Evolutionary conservation across 1,140 invertebrate genomes (phyloP).

Genomic region (Trichonephila clavipes): DNA sequence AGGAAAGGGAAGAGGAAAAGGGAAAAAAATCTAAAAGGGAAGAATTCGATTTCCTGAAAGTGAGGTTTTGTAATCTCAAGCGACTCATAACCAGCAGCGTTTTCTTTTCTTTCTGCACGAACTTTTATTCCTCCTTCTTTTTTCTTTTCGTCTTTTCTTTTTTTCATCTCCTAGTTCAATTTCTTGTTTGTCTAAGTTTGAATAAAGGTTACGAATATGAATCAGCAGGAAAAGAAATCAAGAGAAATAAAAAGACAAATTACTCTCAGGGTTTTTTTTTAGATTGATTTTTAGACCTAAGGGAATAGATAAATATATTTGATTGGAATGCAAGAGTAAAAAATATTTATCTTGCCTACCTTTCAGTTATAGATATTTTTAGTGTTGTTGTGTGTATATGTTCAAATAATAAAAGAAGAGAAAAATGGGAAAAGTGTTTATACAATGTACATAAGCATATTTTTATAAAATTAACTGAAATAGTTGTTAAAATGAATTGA

Average conservation of each 20-base stretch:
- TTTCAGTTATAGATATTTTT: no score
- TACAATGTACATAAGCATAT: no score
- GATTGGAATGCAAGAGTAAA: no score
- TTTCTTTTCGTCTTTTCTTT: background rate
- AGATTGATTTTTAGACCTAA: no score
- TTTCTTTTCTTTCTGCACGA: background rate
- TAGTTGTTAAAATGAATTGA: no score
- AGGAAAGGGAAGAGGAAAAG: background rate
- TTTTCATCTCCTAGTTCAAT: background rate
- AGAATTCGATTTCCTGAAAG: conserved; percentile 57
- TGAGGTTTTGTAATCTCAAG: conserved; percentile 65
- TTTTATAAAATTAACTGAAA: no score
- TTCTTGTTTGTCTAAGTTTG: conserved; percentile 41
- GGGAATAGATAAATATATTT: no score
- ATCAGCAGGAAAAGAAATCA: conserved; percentile 1
- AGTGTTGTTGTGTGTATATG: no score
- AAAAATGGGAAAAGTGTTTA: no score
- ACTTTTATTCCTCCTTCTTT: background rate
- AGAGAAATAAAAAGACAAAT: background rate
- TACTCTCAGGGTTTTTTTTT: background rate
- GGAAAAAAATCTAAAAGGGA: background rate
- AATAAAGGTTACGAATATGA: conserved; percentile 63
- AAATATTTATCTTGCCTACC: no score
- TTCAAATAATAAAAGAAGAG: no score
- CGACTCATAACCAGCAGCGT: conserved; percentile 47